These are phyloP conservation scores for Ophion slaviceki DNA, from an alignment of 2,888 invertebrate species.

Conservation along the genomic window DNA sequence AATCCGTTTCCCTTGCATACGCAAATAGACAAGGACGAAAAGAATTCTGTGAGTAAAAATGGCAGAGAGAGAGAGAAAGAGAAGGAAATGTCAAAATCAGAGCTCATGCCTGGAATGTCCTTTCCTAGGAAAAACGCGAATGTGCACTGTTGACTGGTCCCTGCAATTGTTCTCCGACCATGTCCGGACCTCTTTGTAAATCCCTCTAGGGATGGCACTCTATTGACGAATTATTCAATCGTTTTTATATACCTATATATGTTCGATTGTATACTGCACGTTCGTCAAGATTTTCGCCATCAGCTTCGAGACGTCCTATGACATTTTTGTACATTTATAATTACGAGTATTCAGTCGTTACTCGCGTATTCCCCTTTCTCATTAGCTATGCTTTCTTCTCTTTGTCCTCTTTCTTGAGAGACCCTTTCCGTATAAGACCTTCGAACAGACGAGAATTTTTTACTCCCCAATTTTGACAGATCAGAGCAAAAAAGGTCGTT, in stretches of 20 bases:
- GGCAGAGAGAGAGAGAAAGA: conserved; percentile 10
- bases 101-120: conserved; percentile 11
- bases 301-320: neutral
- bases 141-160: conserved; percentile 4
- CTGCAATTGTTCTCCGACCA: conserved; percentile 28
- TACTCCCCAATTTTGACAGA: too few species aligned
- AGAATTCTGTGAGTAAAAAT: neutral
- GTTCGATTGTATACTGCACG: neutral
- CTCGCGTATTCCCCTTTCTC: too few species aligned
- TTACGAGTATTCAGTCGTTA: too few species aligned
- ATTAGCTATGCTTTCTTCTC: too few species aligned
- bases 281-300: neutral
- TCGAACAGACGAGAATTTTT: too few species aligned
- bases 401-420: too few species aligned
- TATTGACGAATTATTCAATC: conserved; percentile 26
- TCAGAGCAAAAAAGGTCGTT: too few species aligned
- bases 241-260: neutral
- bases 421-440: too few species aligned
- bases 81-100: neutral
- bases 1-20: conserved; percentile 47
- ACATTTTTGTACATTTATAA: too few species aligned
- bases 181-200: conserved; percentile 2
- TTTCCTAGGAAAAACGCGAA: conserved; percentile 14
- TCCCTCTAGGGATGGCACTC: neutral
- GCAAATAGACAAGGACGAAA: neutral